Evolutionary conservation across 2,888 invertebrate species (phyloP).

Genomic region (Alloplasta piceator): DNA sequence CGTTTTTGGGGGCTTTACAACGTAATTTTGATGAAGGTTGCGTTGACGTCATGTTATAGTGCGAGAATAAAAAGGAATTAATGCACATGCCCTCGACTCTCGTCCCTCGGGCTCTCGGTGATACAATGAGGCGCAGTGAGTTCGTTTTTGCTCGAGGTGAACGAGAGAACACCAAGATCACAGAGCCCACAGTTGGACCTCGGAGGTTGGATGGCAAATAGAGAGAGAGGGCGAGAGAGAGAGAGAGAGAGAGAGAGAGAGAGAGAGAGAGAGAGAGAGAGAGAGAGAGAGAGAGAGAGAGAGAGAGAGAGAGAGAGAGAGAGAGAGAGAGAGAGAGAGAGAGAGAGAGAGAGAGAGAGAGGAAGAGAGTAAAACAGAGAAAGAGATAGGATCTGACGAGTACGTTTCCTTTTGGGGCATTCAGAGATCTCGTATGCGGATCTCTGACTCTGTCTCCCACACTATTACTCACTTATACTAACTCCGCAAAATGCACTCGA

Average conservation of each 20-base stretch:
- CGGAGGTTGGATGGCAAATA: neutral
- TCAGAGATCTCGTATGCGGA: slow-evolving; percentile 60
- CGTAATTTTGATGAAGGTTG: neutral
- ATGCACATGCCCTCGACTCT: slow-evolving; percentile 36
- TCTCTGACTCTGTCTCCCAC: slow-evolving; percentile 65
- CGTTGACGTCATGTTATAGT: neutral
- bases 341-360: too few species aligned
- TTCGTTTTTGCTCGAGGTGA: slow-evolving; percentile 74
- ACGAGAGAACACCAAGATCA: slow-evolving; percentile 67
- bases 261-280: slow-evolving; percentile 58
- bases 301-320: too few species aligned
- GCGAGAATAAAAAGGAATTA: neutral
- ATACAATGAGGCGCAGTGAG: slow-evolving; percentile 67
- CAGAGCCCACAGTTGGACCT: too few species aligned
- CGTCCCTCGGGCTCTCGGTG: slow-evolving; percentile 47
- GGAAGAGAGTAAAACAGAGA: too few species aligned
- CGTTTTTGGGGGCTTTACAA: neutral
- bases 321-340: too few species aligned
- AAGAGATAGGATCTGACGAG: too few species aligned
- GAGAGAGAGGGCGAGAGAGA: slow-evolving; percentile 41
- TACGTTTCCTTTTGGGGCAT: slow-evolving; percentile 76
- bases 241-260: slow-evolving; percentile 23
- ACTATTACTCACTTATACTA: neutral
- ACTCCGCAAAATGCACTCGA: too few species aligned
- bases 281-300: slow-evolving; percentile 46